These are phyloP conservation scores for Micrasema longulum DNA, from an alignment of 1,140 invertebrate species.

Conservation along the genomic window DNA sequence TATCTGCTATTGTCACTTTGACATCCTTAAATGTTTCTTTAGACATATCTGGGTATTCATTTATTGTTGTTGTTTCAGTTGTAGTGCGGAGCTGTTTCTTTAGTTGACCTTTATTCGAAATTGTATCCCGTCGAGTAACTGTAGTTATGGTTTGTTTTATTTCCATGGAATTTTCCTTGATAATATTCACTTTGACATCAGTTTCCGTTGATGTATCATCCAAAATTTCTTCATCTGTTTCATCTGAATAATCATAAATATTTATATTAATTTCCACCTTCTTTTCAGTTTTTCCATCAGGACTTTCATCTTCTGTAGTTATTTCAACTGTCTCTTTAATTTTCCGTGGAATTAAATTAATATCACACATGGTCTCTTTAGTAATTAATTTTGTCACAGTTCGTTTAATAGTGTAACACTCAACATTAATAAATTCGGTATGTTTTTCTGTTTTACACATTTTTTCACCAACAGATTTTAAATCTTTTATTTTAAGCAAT, in stretches of 20 bases:
- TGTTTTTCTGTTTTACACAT: slow-evolving; percentile 49
- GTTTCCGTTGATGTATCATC: slow-evolving; percentile 66
- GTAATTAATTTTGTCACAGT: slow-evolving; percentile 46
- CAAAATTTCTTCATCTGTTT: slow-evolving; percentile 50
- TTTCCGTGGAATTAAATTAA: slow-evolving; percentile 41
- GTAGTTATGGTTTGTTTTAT: slow-evolving; percentile 66
- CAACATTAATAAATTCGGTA: slow-evolving; percentile 47
- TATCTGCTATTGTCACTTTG: slow-evolving; percentile 64
- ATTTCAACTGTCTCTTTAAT: slow-evolving; percentile 47
- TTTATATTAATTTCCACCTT: slow-evolving; percentile 46
- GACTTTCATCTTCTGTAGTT: slow-evolving; percentile 49
- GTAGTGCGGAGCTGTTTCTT: slow-evolving; percentile 62
- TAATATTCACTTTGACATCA: slow-evolving; percentile 64
- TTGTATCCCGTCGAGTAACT: slow-evolving; percentile 64
- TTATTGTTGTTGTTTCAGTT: slow-evolving; percentile 62
- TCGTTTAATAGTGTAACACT: slow-evolving; percentile 45
- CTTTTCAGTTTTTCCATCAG: slow-evolving; percentile 46
- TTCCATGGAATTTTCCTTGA: slow-evolving; percentile 62
- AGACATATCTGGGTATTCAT: slow-evolving; percentile 64
- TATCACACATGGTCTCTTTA: slow-evolving; percentile 49
- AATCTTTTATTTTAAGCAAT: slow-evolving; percentile 32
- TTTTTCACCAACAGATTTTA: slow-evolving; percentile 42
- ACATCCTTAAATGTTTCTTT: slow-evolving; percentile 63
- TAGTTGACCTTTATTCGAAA: slow-evolving; percentile 60
- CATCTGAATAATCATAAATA: slow-evolving; percentile 44